Evolutionary conservation across 2,888 invertebrate species (phyloP), one percentile per base, ranked within the genome.

Genomic region (Athrips mouffetella): DNA sequence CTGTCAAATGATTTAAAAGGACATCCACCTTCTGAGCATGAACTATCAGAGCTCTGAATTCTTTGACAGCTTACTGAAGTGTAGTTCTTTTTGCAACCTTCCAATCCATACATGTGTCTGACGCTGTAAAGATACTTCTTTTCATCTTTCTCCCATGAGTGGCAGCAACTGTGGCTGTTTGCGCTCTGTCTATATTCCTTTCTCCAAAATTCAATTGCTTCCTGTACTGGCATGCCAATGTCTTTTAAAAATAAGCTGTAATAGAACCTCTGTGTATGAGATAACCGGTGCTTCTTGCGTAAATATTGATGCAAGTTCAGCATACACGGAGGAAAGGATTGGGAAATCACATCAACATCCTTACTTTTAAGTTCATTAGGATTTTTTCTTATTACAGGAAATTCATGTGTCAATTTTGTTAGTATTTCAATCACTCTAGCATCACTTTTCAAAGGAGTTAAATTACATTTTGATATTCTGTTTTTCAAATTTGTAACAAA

Each of bases 161-260:
- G 94, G 15, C 80, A 78, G 60, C 93, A 93, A 39, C 70, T 76
- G 29, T 89, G 84, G 33, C 63, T 73, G 45, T 65, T 70, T 30
- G 89, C 81, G 35, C 76, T 75, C 60, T 90, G 84, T 1, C 85
- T 87, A 71, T 94, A 94, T 68, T 93, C 92, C 15, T 68, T 59
- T 65, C 84, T 89, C 93, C 94, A 94, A 70, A 93, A 92, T 18
- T 76, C 70, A 35, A 93, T 63, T 7, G 93, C 90, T 65, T 93
- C 91, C 49, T 91, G 83, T 20, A 93, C 63, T 2, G 91, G 87
- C 86, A 94, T 88, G 0, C 94, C 94, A 62, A 91, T 90, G 58
- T 93, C 93, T 82, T 94, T 94, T 44, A 94, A 75, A 73, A 92
- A 94, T 18, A 94, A 77, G 51, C 92, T 93, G 57, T 92, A 92